Percentiles rank a stretch among this genome's conserved stretches.
Evolutionary conservation across 2,888 invertebrate genomes (phyloP).

Genomic region (Eurytoma californica): DNA sequence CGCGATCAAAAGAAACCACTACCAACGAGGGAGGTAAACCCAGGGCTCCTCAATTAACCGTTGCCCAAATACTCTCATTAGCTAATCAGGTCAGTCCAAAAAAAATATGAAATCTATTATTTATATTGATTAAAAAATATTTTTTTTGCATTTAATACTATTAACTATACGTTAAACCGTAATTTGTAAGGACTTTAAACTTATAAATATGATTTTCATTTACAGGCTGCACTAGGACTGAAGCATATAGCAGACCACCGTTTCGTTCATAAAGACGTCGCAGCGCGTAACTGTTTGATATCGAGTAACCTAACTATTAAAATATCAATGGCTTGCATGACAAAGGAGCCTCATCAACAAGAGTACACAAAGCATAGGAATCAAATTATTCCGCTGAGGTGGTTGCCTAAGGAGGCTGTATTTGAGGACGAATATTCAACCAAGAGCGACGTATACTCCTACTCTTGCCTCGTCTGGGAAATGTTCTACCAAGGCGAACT

Average conservation of each 20-base stretch:
- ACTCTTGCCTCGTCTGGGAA: conserved; percentile 93
- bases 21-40: conserved; percentile 68
- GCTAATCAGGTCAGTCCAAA: conserved; percentile 73
- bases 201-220: no score
- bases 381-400: conserved; percentile 89
- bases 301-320: conserved; percentile 89
- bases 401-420: conserved; percentile 93
- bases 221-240: conserved; percentile 88
- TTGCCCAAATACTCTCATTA: conserved; percentile 82
- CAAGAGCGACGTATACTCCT: conserved; percentile 95
- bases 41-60: conserved; percentile 80
- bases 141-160: background rate
- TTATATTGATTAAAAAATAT: background rate
- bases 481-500: conserved; percentile 87
- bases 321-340: conserved; percentile 87
- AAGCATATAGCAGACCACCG: conserved; percentile 86
- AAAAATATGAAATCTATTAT: background rate
- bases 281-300: conserved; percentile 93
- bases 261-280: conserved; percentile 92
- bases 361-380: conserved; percentile 93
- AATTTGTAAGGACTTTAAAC: no score
- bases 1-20: conserved; percentile 61
- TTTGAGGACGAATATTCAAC: conserved; percentile 93
- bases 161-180: no score
- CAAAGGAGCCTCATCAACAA: conserved; percentile 89